A percentile compares a stretch with the other conserved stretches of the same genome.
Evolutionary conservation across 2,888 invertebrate species (phyloP).

Genomic region (Lithophane ornitopus): DNA sequence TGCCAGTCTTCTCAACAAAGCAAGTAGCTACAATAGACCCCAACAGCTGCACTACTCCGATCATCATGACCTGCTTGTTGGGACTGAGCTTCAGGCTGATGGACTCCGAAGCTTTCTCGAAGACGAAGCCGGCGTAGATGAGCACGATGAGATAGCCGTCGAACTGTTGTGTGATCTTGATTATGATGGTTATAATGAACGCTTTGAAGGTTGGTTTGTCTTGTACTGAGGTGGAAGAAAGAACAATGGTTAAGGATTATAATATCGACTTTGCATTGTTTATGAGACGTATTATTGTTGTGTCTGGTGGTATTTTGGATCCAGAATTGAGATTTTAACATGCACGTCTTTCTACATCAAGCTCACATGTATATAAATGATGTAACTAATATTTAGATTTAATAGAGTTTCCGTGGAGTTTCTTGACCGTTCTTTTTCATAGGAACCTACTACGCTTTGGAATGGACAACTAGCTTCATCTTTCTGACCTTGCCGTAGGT

Average conservation of each 20-base stretch:
- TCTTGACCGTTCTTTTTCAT: too few relatives aligned
- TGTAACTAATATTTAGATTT: too few relatives aligned
- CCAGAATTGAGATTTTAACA: too few relatives aligned
- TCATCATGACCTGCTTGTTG: slow-evolving; percentile 87
- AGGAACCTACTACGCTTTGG: too few relatives aligned
- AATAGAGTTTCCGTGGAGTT: too few relatives aligned
- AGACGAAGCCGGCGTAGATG: slow-evolving; percentile 85
- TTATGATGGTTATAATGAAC: slow-evolving; percentile 85
- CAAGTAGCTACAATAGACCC: slow-evolving; percentile 84
- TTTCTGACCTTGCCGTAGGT: too few relatives aligned
- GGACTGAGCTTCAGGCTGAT: slow-evolving; percentile 81
- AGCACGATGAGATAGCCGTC: slow-evolving; percentile 87
- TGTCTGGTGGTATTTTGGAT: background rate
- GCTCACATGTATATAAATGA: too few relatives aligned
- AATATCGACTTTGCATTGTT: background rate
- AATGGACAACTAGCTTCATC: too few relatives aligned
- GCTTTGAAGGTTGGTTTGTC: slow-evolving; percentile 85
- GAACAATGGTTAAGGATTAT: background rate
- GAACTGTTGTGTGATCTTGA: slow-evolving; percentile 87
- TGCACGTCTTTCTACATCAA: too few relatives aligned
- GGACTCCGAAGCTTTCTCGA: slow-evolving; percentile 82
- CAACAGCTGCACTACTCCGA: slow-evolving; percentile 83
- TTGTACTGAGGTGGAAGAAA: slow-evolving; percentile 75
- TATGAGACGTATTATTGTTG: background rate
- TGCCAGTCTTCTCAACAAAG: slow-evolving; percentile 86